A percentile compares a stretch with the other conserved stretches of the same genome.
Conservation (phyloP, 2,113 vertebrate genomes). For the Hydropotes inermis region DNA sequence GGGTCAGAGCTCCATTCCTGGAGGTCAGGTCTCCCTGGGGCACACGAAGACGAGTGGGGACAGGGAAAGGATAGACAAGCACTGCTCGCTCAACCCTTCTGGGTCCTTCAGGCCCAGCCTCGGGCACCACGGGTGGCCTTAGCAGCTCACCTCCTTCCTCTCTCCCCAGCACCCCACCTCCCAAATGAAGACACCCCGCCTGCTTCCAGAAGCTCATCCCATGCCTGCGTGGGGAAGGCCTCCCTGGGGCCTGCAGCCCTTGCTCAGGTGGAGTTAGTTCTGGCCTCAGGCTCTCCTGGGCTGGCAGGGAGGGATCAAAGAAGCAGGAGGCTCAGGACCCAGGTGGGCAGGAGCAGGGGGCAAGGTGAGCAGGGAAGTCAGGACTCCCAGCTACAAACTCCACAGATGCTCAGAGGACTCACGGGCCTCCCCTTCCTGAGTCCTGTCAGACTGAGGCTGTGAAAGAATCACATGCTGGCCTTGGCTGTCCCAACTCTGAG, state of each 20-base stretch:
- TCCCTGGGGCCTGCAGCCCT: background rate
- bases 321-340: background rate
- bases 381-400: background rate
- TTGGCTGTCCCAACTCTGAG: background rate
- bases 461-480: background rate
- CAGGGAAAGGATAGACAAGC: background rate
- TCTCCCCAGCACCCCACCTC: background rate
- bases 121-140: background rate
- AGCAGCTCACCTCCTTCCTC: background rate
- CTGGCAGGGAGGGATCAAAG: background rate
- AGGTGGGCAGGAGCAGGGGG: fast-evolving
- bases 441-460: background rate
- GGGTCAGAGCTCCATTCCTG: background rate
- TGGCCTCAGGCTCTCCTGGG: background rate
- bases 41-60: background rate
- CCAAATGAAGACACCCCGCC: background rate
- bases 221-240: fast-evolving
- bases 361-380: background rate
- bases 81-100: background rate
- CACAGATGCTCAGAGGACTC: background rate
- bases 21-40: background rate
- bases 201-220: background rate
- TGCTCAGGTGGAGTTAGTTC: background rate
- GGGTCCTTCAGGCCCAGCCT: background rate
- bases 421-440: too few species aligned